phyloP scores from a whole-genome alignment of 1,140 invertebrate genomes.

The Philopotamus ludificatus region DNA sequence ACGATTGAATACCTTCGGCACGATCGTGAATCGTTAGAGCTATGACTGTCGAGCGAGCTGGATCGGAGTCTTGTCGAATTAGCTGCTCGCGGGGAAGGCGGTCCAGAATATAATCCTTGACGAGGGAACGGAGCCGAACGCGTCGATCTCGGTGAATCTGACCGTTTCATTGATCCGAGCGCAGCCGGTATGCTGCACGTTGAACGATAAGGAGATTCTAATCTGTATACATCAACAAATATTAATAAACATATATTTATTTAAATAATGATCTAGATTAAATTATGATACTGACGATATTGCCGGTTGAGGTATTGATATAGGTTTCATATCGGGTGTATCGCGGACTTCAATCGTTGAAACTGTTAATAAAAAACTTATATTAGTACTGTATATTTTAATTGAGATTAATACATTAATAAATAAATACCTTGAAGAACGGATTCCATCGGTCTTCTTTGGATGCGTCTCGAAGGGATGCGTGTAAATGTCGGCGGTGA shows the following conservation, averaged over 20 bases:
- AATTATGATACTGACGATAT: conserved; percentile 25
- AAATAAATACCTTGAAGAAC: conserved; percentile 11
- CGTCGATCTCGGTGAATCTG: conserved; percentile 75
- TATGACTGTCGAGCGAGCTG: conserved; percentile 82
- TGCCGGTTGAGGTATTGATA: conserved; percentile 43
- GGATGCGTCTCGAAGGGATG: conserved; percentile 83
- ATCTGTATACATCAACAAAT: conserved; percentile 42
- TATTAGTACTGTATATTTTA: neutral
- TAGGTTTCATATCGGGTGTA: conserved; percentile 39
- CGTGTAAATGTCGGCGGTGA: conserved; percentile 82
- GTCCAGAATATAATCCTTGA: conserved; percentile 67
- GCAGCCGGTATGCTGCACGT: conserved; percentile 53
- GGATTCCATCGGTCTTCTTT: conserved; percentile 62
- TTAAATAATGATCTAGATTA: neutral
- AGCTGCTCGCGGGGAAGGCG: conserved; percentile 61
- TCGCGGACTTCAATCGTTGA: conserved; percentile 37
- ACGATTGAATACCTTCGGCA: conserved; percentile 61
- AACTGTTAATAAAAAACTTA: conserved; percentile 26
- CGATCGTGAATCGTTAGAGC: conserved; percentile 72
- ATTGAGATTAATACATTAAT: neutral
- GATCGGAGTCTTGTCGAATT: conserved; percentile 68
- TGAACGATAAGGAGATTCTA: conserved; percentile 54
- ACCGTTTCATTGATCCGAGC: conserved; percentile 44
- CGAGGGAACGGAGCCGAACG: conserved; percentile 81
- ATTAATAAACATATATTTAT: neutral